Conservation (phyloP, 2,888 invertebrate species). For the Chironomus tentans region DNA sequence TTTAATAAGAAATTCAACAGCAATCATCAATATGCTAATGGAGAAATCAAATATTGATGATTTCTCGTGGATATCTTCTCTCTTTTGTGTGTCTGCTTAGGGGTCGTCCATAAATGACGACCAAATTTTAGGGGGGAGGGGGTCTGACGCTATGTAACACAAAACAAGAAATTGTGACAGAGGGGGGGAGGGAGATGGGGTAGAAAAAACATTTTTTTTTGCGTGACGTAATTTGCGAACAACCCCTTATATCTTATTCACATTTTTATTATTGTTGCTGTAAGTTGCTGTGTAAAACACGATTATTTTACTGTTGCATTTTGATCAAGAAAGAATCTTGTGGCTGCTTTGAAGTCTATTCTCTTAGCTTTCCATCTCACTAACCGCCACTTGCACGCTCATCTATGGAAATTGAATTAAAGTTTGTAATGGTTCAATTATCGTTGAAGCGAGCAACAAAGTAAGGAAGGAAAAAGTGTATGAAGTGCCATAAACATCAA, state of each 20-base stretch:
- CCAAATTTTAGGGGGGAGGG: no score
- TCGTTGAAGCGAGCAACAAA: constrained; percentile 4
- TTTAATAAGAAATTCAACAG: background rate
- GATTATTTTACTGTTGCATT: background rate
- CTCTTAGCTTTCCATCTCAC: background rate
- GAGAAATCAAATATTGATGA: constrained; percentile 16
- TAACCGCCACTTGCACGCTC: background rate
- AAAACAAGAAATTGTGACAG: no score
- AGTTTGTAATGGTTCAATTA: constrained; percentile 25
- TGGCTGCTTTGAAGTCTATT: no score
- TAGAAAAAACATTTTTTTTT: no score
- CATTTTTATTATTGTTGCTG: background rate
- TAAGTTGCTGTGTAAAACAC: background rate
- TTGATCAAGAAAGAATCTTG: no score
- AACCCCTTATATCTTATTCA: background rate
- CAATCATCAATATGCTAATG: constrained; percentile 18
- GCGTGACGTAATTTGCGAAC: no score
- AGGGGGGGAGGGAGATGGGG: no score
- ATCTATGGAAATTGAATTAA: constrained; percentile 14
- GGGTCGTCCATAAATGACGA: no score
- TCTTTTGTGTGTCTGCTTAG: background rate
- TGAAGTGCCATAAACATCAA: constrained; percentile 18
- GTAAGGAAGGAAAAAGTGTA: background rate
- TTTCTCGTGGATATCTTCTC: background rate
- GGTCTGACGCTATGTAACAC: no score